These are phyloP conservation scores for Marmota monax DNA, from an alignment of 2,113 vertebrate species.

Conservation along the genomic window DNA sequence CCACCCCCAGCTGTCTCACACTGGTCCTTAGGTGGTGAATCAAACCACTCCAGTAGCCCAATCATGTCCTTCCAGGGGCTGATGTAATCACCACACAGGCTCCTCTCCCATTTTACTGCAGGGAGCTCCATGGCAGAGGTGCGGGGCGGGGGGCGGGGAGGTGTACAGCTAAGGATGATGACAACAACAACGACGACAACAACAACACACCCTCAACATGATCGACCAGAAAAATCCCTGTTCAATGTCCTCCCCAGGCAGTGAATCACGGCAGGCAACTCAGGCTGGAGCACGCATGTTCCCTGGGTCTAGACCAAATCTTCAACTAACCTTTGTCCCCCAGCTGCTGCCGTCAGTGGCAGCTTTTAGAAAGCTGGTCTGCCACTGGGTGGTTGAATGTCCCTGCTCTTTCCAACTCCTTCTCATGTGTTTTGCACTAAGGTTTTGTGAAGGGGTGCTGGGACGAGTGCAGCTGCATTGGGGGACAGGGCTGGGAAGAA, in stretches of 20 bases:
- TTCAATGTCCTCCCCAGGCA: fast-evolving
- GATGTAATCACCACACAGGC: constrained; percentile 87
- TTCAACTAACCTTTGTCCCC: constrained; percentile 70
- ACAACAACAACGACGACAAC: neutral
- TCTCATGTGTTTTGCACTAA: neutral
- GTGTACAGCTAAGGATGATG: neutral
- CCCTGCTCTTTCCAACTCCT: neutral
- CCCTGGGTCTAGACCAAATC: constrained; percentile 53
- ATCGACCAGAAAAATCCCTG: fast-evolving
- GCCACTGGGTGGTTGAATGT: neutral
- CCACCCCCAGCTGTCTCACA: constrained; percentile 80
- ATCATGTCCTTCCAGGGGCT: constrained; percentile 85
- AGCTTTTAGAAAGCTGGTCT: constrained; percentile 71
- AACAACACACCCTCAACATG: neutral
- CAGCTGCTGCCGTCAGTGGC: constrained; percentile 67
- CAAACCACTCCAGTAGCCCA: constrained; percentile 88
- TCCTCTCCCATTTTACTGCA: neutral
- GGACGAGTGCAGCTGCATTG: neutral
- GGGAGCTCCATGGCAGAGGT: too few species aligned
- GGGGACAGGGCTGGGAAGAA: neutral
- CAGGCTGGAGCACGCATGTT: neutral
- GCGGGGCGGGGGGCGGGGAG: neutral
- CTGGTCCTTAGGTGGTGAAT: constrained; percentile 88
- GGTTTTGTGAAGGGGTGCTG: neutral
- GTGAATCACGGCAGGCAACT: neutral